A percentile compares a stretch with the other conserved stretches of the same genome.
Evolutionary conservation across 2,113 vertebrate species (phyloP).

Genomic region (Daboia siamensis): DNA sequence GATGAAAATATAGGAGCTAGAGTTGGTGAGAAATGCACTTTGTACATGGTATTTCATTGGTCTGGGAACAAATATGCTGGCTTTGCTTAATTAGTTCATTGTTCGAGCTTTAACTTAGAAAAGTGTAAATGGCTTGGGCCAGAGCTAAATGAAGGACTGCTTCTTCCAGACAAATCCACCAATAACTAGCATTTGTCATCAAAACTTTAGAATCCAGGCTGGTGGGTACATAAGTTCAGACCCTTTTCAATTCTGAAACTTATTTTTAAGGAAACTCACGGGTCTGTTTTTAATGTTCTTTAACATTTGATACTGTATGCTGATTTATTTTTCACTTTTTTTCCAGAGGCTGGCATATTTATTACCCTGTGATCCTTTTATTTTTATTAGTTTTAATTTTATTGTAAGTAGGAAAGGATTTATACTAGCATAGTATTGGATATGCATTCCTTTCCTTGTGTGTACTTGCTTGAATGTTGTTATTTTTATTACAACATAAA

Average conservation of each 20-base stretch:
- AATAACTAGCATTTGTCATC: neutral
- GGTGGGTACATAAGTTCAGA: neutral
- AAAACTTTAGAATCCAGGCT: neutral
- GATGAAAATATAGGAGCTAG: neutral
- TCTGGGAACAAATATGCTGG: neutral
- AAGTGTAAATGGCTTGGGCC: neutral
- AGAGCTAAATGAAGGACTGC: neutral
- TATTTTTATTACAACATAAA: conserved; percentile 3
- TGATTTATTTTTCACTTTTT: neutral
- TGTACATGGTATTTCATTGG: neutral
- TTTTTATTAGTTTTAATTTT: neutral
- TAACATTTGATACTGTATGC: neutral
- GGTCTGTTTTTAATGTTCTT: neutral
- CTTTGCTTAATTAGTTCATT: neutral
- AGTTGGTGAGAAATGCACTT: neutral
- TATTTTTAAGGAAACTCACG: neutral
- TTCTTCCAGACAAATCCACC: neutral
- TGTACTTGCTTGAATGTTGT: neutral
- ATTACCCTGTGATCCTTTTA: neutral
- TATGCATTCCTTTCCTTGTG: neutral
- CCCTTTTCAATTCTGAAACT: neutral
- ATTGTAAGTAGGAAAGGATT: neutral
- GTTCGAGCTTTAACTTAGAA: neutral
- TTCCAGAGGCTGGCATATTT: neutral
- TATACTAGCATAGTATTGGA: neutral